Evolutionary conservation across 2,113 vertebrate genomes (phyloP), one percentile per base, ranked within the genome.

Genomic region (Silurus asotus): DNA sequence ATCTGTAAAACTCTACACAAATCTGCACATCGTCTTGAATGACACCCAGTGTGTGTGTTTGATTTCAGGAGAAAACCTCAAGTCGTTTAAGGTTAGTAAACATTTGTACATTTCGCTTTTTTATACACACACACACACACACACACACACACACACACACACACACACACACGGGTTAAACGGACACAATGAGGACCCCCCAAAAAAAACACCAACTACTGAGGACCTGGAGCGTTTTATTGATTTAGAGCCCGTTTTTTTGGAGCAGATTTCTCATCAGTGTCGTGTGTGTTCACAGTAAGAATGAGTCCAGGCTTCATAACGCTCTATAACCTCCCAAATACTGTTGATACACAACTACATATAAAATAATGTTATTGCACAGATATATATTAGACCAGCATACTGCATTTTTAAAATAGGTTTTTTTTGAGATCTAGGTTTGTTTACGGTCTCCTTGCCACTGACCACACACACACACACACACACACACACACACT

Each of bases 81-180:
- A 81, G 79, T 62, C 78, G 37, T 49, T 37, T n/a, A 49, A 64
- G 79, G 79, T 64, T 37, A 81, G 79, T 81, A 64, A 81, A 81
- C 45, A 81, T 28, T 15, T 28, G 13, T 11, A 28, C 4, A 28
- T 56, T 28, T 28, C 1, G 53, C 20, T 75, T 51, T 78, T 37
- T 1, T 9, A 77, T 23, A 55, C 75, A 55, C 75, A 15, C 51
- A 15, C 49, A 25, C 49, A 15, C 51, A 25, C 23, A 23, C 37
- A 23, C 56, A 62, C 77, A 48, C 77, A n/a, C 25, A 14, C 25
- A 74, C 14, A 45, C 25, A 72, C 49, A 80, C 25, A 61, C 28
- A 58, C 20, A 78, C 51, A 56, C 75, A 59, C 55, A 79, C 0
- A 59, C 56, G 28, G 15, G 15, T 70, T 45, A 3, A 0, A 77